These are phyloP conservation scores for Vannuccia rotundouncinata DNA, from an alignment of 2,888 invertebrate species.

Conservation along the genomic window DNA sequence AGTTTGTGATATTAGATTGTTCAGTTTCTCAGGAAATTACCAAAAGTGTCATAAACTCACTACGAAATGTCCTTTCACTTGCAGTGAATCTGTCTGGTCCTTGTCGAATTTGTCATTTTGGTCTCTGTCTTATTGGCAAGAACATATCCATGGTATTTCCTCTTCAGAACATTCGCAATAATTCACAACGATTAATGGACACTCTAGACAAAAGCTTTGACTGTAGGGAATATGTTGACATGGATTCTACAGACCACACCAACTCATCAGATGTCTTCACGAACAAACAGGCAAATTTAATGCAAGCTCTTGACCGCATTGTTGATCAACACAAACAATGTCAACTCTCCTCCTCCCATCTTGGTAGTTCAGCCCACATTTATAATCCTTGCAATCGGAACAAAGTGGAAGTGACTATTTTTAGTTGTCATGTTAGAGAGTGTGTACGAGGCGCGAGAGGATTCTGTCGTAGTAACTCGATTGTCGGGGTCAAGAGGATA, in stretches of 20 bases:
- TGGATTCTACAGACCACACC: not conserved
- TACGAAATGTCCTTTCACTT: constrained; percentile 28
- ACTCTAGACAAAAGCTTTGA: constrained; percentile 7
- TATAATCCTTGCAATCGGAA: not conserved
- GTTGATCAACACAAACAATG: not conserved
- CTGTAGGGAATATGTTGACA: not conserved
- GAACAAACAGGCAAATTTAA: not conserved
- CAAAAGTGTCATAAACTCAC: constrained; percentile 18
- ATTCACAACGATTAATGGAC: constrained; percentile 25
- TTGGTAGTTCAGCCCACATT: not conserved
- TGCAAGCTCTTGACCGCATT: not conserved
- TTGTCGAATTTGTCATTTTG: constrained; percentile 28
- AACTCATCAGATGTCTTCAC: not conserved
- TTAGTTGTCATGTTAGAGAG: not conserved
- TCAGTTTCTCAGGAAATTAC: not conserved
- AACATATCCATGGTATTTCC: not conserved
- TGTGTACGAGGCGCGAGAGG: constrained; percentile 4
- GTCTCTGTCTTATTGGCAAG: not conserved
- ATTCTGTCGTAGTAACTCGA: constrained; percentile 17
- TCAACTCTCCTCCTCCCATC: no score
- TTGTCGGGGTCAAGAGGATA: constrained; percentile 1
- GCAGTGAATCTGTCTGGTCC: constrained; percentile 27
- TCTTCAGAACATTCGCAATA: constrained; percentile 25
- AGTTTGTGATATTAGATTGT: not conserved
- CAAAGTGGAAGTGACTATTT: constrained; percentile 31